A percentile compares a stretch with the other conserved stretches of the same genome.
phyloP scores from a whole-genome alignment of 2,888 invertebrate genomes.

The Orchestes rusci region DNA sequence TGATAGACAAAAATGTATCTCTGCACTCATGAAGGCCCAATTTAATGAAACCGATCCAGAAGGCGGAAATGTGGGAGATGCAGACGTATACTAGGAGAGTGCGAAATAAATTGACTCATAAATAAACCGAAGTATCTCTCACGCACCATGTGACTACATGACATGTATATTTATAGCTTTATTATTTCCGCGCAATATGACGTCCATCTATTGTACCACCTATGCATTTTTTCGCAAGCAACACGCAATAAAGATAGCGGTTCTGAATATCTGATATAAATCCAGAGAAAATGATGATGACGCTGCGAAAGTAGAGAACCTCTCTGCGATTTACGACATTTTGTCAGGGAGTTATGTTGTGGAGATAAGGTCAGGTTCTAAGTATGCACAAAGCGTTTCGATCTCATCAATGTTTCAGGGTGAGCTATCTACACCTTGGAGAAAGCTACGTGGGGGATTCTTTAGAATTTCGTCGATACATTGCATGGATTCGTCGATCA shows the following conservation, averaged over 20 bases:
- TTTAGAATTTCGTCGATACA: no score
- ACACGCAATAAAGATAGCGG: no score
- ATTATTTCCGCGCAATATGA: no score
- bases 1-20: no score
- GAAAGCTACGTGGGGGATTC: no score
- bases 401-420: constrained; percentile 19
- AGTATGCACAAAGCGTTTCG: constrained; percentile 16
- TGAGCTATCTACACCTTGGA: constrained; percentile 13
- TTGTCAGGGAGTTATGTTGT: constrained; percentile 8
- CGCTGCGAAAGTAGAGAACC: no score
- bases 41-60: no score
- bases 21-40: no score
- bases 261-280: no score
- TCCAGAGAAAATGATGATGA: no score
- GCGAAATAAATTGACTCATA: constrained; percentile 17
- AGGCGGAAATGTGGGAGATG: neutral
- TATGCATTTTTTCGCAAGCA: neutral
- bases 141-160: constrained; percentile 14
- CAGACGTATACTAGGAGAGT: constrained; percentile 3
- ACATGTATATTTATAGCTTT: constrained; percentile 17
- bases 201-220: no score
- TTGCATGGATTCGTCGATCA: no score
- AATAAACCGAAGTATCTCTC: constrained; percentile 14
- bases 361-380: constrained; percentile 12
- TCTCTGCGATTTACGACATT: constrained; percentile 13